Evolutionary conservation across 2,797 vertebrate genomes (phyloP).

Genomic region (Astyanax mexicanus): DNA sequence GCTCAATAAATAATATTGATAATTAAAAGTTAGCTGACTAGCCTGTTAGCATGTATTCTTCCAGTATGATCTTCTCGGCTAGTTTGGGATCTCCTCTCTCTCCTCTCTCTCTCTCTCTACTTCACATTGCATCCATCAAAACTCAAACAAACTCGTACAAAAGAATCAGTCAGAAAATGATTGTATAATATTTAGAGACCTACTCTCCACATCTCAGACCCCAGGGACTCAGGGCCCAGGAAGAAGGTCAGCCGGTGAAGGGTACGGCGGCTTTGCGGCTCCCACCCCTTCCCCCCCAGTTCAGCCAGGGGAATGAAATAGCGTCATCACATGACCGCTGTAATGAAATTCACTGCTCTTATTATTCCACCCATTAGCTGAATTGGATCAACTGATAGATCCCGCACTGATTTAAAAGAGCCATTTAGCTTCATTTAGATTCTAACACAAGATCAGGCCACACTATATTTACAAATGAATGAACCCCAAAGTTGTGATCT

Average conservation of each 20-base stretch:
- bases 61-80: too few relatives aligned
- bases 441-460: not conserved
- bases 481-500: too few relatives aligned
- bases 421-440: conserved; percentile 4
- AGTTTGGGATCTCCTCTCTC: too few relatives aligned
- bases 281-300: conserved; percentile 7
- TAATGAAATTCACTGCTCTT: conserved; percentile 55
- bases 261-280: conserved; percentile 49
- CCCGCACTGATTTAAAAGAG: not conserved
- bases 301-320: conserved; percentile 48
- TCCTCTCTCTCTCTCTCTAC: not conserved
- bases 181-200: conserved; percentile 39
- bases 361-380: conserved; percentile 58
- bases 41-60: too few relatives aligned
- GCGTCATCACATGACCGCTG: conserved; percentile 36
- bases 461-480: too few relatives aligned
- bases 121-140: too few relatives aligned
- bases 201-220: conserved; percentile 47
- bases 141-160: too few relatives aligned
- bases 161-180: too few relatives aligned
- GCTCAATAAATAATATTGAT: too few relatives aligned
- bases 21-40: too few relatives aligned
- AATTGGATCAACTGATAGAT: conserved; percentile 48
- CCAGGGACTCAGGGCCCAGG: conserved; percentile 39
- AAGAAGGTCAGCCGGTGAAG: conserved; percentile 48